Base-by-base conservation (phyloP, 2,113 vertebrate species). In the Rutilus rutilus region DNA sequence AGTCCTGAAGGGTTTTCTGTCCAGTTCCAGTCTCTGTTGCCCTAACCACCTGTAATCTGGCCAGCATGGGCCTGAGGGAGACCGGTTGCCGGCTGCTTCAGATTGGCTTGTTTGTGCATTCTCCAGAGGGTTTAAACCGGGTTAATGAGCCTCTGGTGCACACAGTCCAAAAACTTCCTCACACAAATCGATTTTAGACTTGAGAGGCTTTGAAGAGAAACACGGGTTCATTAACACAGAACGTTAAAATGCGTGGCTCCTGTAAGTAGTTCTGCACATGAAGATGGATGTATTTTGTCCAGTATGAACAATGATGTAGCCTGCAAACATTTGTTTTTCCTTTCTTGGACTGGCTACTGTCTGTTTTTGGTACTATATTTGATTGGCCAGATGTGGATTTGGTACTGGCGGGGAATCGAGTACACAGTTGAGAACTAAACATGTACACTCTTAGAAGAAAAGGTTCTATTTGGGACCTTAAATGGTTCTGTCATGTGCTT, bases 111-210 rank as follows among this genome's bases (percentile, higher is more conserved):
- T 85, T 76, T 76, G 33, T 69, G 23, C 62, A 23, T 17, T 85
- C 54, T 83, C 57, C 45, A 39, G 25, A 23, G 60, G 71, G 42
- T 52, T 47, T 64, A 64, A 85, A 85, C 67, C 11, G 75, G 83
- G 87, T 85, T 88, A 82, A 85, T 87, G 62, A 76, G 65, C 39
- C 83, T 27, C 42, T 85, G 67, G 9, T 78, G 50, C 19, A 21
- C 64, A 62, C 73, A 45, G 62, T 71, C 65, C 36, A 47, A 65
- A 82, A 82, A 69, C 73, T 14, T 59, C 78, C 71, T 77, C 42
- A 86, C 25, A 52, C 17, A 52, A 82, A 82, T 82, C 64, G 27
- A 82, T 82, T 52, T 52, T 52, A 69, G 19, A 82, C 79, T 67
- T 23, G 45, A 82, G 60, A 67, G 4, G 17, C 45, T 52, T 69